Evolutionary conservation across 2,888 invertebrate species (phyloP), one percentile per base, ranked within the genome.

Genomic region (Zele albiditarsus): DNA sequence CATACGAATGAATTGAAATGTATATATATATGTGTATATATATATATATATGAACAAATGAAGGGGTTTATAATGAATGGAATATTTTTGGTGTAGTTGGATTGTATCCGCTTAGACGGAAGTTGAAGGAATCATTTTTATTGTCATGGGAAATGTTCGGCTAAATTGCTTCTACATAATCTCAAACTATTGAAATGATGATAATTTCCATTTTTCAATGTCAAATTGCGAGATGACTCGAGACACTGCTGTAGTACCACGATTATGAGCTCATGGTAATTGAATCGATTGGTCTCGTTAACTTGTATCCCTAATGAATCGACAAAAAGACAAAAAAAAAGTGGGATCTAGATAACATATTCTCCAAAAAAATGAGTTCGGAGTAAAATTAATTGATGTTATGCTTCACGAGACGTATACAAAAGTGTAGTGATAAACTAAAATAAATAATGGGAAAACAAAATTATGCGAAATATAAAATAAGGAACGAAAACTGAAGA

Each of bases 61-160:
- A 25, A 67, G 28, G 53, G n/a, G 20, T 49, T 27, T 46, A 27
- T 14, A 27, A 46, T 49, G 71, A 74, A 71, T 20, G 28, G 71
- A 71, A 63, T 57, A 60, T 38, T 46, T 46, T 53, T 68, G 84
- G 83, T 71, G 75, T 81, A 71, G 82, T 79, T 77, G 77, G 83
- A 79, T 85, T 82, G 84, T 83, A 84, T 84, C 82, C 84, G 82
- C 82, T 6, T 62, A 75, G 81, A 77, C 84, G 82, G 83, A 83
- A 84, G 83, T 79, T 71, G 77, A 78, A 74, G 82, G 76, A 76
- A 74, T 73, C 46, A 27, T 74, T 79, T 81, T 80, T 80, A 80
- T 79, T 76, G 69, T 76, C 68, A 76, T 49, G 23, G 31, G 62
- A 42, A 71, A 33, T 71, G 14, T 49, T 57, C 12, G 20, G 20